A percentile compares a stretch with the other conserved stretches of the same genome.
Evolutionary conservation across 2,113 vertebrate genomes (phyloP).

Genomic region (Centropus bengalensis): DNA sequence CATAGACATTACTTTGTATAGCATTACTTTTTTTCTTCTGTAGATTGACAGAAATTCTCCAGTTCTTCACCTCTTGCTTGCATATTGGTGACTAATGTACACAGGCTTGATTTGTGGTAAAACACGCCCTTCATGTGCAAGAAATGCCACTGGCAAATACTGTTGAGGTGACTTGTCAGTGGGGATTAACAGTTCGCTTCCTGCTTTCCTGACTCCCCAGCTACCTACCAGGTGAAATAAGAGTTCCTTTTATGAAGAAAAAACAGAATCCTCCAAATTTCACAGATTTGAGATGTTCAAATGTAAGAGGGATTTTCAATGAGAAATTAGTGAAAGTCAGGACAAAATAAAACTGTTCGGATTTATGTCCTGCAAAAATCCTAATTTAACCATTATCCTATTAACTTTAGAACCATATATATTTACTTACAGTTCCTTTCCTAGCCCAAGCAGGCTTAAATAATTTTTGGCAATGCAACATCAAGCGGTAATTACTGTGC

Average conservation of each 20-base stretch:
- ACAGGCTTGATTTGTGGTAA: background rate
- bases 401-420: background rate
- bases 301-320: background rate
- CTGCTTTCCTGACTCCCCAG: background rate
- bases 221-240: background rate
- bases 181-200: background rate
- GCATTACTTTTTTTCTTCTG: background rate
- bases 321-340: background rate
- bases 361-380: background rate
- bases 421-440: background rate
- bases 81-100: background rate
- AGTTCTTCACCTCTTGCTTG: background rate
- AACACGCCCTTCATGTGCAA: background rate
- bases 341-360: background rate
- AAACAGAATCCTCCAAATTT: background rate
- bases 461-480: background rate
- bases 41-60: background rate
- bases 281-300: background rate
- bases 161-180: background rate
- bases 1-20: background rate
- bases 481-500: background rate
- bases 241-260: background rate
- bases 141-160: background rate
- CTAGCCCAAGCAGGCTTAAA: background rate
- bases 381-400: background rate